Evolutionary conservation across 2,888 invertebrate species (phyloP).

Genomic region (Tiphia femorata): DNA sequence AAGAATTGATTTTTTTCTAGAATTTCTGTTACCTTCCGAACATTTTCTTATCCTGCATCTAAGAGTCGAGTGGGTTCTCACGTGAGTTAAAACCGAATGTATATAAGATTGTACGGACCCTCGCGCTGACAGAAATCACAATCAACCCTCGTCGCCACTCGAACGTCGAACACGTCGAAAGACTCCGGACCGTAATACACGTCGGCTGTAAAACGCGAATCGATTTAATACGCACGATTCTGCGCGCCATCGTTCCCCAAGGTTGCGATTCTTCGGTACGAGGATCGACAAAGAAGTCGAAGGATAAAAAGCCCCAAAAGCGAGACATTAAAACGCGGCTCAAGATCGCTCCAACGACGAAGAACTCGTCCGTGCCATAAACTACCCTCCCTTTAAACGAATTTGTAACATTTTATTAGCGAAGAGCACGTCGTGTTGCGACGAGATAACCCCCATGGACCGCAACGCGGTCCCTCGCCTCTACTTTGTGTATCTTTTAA

Average conservation of each 20-base stretch:
- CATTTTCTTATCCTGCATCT: too few species aligned
- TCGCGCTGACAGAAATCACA: too few species aligned
- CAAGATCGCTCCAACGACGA: constrained; percentile 48
- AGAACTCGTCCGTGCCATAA: constrained; percentile 56
- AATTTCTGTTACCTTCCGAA: too few species aligned
- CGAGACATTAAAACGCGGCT: constrained; percentile 27
- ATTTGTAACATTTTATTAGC: constrained; percentile 67
- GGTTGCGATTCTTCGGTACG: too few species aligned
- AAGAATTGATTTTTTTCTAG: too few species aligned
- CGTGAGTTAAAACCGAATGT: too few species aligned
- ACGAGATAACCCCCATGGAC: too few species aligned
- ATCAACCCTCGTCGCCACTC: too few species aligned
- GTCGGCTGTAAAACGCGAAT: not conserved
- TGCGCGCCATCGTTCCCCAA: not conserved
- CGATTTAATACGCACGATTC: not conserved
- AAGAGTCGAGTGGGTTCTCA: too few species aligned
- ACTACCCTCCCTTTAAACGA: constrained; percentile 60
- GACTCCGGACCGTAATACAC: not conserved
- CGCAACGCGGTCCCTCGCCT: constrained; percentile 8
- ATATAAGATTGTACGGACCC: too few species aligned
- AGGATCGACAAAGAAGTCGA: not conserved
- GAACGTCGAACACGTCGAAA: too few species aligned
- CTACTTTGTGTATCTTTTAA: constrained; percentile 54
- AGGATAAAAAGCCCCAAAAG: too few species aligned
- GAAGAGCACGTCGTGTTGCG: constrained; percentile 47